Conservation (phyloP, 2,888 invertebrate species). For the Myopa testacea region DNA sequence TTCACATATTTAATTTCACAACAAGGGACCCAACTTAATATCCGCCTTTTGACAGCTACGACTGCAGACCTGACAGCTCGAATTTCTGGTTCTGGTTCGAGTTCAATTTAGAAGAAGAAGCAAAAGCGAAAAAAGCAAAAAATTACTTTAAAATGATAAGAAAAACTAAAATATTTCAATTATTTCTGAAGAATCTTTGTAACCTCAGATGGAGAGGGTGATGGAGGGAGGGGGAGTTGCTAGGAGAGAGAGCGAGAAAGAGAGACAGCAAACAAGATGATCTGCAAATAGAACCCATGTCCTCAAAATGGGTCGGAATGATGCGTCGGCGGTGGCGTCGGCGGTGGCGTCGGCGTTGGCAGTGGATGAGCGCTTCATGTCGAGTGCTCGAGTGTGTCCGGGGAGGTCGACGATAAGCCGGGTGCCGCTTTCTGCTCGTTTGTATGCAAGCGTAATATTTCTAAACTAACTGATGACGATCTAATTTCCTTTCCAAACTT, state of each 20-base stretch:
- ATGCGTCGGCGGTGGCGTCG: no score
- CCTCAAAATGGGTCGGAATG: background rate
- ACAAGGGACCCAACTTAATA: conserved; percentile 19
- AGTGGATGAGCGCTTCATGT: no score
- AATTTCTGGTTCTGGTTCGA: conserved; percentile 16
- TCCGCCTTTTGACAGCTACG: conserved; percentile 27
- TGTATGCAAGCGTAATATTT: conserved; percentile 9
- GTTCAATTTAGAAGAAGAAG: conserved; percentile 20
- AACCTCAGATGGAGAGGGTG: background rate
- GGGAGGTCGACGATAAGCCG: no score
- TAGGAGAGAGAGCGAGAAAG: background rate
- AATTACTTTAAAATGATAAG: no score
- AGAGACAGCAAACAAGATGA: background rate
- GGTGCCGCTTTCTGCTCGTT: background rate
- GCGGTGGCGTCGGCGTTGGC: no score
- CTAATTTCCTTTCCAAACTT: conserved; percentile 36
- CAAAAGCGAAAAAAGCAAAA: background rate
- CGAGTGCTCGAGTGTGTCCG: no score
- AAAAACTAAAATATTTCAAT: conserved; percentile 10
- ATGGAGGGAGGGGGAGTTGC: background rate
- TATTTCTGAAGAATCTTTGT: background rate
- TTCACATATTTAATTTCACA: conserved; percentile 20
- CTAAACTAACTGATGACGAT: conserved; percentile 20
- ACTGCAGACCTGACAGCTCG: conserved; percentile 12
- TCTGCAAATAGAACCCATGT: background rate